Conservation (phyloP, 1,140 invertebrate genomes). For the Heliconius himera region DNA sequence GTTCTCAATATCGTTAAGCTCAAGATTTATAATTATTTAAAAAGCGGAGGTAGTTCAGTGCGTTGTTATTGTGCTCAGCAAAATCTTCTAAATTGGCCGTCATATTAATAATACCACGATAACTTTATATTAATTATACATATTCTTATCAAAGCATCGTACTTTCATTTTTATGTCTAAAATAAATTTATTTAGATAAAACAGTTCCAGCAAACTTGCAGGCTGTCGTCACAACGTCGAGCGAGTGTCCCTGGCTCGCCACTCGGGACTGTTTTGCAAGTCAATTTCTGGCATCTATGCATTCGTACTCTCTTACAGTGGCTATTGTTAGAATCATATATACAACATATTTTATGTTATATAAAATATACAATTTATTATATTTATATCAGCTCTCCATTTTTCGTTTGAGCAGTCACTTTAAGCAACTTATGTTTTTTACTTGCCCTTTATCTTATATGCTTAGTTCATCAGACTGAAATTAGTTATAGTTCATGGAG, state of each 20-base stretch:
- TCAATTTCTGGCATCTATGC: constrained; percentile 23
- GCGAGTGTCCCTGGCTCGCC: constrained; percentile 13
- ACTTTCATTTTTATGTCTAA: background rate
- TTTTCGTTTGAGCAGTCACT: no score
- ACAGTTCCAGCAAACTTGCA: background rate
- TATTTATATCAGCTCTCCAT: no score
- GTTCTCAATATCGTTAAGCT: no score
- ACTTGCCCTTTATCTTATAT: no score
- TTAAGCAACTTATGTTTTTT: no score
- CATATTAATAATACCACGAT: background rate
- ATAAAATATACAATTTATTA: background rate
- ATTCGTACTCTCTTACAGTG: background rate
- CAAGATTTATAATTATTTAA: no score
- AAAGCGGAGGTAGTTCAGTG: no score
- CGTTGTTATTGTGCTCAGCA: no score
- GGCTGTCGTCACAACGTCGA: constrained; percentile 7
- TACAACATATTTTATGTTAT: background rate
- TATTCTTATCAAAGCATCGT: background rate
- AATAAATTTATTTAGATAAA: background rate
- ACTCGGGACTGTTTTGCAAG: constrained; percentile 24
- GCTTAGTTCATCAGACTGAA: no score
- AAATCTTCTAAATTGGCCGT: no score
- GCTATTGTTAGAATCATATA: background rate
- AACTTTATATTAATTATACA: background rate
- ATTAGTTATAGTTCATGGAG: no score